Base-by-base conservation (phyloP, 2,888 invertebrate genomes). In the Aricia artaxerxes region DNA sequence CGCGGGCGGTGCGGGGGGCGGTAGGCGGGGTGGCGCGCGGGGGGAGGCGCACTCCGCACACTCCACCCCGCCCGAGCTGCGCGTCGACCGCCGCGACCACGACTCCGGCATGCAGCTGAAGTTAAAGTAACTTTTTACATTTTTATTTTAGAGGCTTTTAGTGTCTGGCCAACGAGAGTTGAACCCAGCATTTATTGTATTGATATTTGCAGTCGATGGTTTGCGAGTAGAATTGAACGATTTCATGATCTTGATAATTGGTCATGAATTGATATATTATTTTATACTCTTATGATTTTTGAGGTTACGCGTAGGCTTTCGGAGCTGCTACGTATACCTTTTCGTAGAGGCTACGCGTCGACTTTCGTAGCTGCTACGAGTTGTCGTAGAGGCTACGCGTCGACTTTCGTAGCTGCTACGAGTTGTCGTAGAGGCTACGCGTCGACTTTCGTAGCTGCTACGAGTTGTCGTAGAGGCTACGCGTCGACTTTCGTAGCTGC, bases 51-150 rank as follows among this genome's bases (percentile, higher is more conserved):
- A 85, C 82, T 84, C 84, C 24, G 90, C 89, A 81, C 93, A 93
- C 86, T 93, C 94, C 1, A 89, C 90, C 81, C 93, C 92, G 73
- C 90, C 90, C 40, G 85, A 83, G 77, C 88, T 86, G 80, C 92
- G 90, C 1, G 85, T 85, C 1, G 91, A 91, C 0, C 94, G 91
- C 0, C 94, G 91, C 0, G 93, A 91, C 92, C 94, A 93, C 16
- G 93, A 90, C 82, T 93, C 93, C 0, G 94, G 94, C 92, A 94
- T 91, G 82, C 94, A 94, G 0, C 94, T 94, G 87, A 13, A 53
- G 53, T 53, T 40, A 5, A 40, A 40, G 0, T 40, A 5, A 40
- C 0, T 40, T 38, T 40, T 40, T 40, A 40, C 5, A 5, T 40
- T 5, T 5, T 40, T 40, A 5, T 38, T 40, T 40, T 40, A 40